Percentiles rank a stretch among this genome's conserved stretches.
phyloP scores from a whole-genome alignment of 2,797 vertebrate genomes.

The Myiothlypis chrysogaster region DNA sequence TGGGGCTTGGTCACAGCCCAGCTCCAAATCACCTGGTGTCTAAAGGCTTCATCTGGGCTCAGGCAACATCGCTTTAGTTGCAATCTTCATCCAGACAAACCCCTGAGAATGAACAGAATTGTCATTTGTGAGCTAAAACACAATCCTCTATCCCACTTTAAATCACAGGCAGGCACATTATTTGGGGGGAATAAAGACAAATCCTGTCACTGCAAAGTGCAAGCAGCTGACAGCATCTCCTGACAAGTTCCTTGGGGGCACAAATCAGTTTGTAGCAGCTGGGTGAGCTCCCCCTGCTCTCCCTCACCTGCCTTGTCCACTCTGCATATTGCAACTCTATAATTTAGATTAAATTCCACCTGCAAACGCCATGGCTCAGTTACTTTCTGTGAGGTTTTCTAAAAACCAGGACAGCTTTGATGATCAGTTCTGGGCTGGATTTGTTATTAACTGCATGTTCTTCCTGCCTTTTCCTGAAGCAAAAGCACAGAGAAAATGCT shows the following conservation, averaged over 20 bases:
- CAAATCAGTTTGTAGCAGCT: background rate
- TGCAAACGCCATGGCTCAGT: background rate
- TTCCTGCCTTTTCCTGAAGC: background rate
- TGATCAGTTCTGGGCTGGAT: background rate
- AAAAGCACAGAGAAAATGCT: background rate
- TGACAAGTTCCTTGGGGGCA: background rate
- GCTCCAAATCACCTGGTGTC: background rate
- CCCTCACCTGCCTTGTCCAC: background rate
- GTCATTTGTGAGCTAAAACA: background rate
- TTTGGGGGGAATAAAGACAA: background rate
- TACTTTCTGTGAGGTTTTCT: background rate
- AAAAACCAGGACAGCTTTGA: background rate
- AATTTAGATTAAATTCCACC: background rate
- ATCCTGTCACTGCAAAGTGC: background rate
- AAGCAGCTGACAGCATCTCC: background rate
- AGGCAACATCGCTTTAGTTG: background rate
- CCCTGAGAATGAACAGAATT: background rate
- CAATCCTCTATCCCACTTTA: background rate
- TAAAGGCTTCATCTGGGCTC: background rate
- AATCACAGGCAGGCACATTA: accelerated
- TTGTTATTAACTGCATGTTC: background rate
- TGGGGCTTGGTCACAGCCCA: accelerated
- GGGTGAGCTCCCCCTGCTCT: background rate
- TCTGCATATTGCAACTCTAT: background rate
- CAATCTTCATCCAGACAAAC: background rate